These are phyloP conservation scores for Zaprionus vittiger DNA, from an alignment of 1,140 invertebrate species.

Conservation along the genomic window DNA sequence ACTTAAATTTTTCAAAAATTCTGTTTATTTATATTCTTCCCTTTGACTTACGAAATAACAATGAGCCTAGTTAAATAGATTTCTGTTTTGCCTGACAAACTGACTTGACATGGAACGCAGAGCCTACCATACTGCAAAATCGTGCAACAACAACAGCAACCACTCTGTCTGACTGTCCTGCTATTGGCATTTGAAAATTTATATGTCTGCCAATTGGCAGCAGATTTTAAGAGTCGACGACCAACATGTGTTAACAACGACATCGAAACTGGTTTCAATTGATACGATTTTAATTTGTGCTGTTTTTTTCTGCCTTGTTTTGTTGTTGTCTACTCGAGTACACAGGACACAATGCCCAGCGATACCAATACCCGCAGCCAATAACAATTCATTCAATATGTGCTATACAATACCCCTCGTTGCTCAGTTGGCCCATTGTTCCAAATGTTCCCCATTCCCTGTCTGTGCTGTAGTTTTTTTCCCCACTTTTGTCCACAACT, in stretches of 20 bases:
- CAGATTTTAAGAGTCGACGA: constrained; percentile 34
- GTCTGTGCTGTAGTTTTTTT: constrained; percentile 15
- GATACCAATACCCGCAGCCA: constrained; percentile 53
- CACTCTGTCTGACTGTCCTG: not conserved
- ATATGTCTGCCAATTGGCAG: constrained; percentile 45
- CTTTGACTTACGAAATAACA: constrained; percentile 63
- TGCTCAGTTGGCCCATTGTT: constrained; percentile 66
- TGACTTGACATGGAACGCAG: constrained; percentile 13
- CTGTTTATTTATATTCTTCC: constrained; percentile 41
- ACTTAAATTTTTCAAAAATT: constrained; percentile 37
- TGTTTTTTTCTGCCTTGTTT: constrained; percentile 23
- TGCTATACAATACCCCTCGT: constrained; percentile 57
- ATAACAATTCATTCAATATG: constrained; percentile 76
- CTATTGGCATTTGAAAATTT: constrained; percentile 42
- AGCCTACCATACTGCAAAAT: constrained; percentile 46
- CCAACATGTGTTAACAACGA: constrained; percentile 81
- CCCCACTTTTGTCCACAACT: not conserved
- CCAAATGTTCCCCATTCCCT: constrained; percentile 35
- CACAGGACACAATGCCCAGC: constrained; percentile 51
- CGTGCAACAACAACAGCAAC: not conserved
- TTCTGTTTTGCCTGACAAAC: not conserved
- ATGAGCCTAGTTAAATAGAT: constrained; percentile 33
- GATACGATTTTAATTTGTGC: constrained; percentile 62
- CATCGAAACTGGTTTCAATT: constrained; percentile 78
- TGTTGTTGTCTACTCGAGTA: constrained; percentile 6